Base-by-base conservation (phyloP, 2,797 vertebrate species). In the Kryptopterus vitreolus region DNA sequence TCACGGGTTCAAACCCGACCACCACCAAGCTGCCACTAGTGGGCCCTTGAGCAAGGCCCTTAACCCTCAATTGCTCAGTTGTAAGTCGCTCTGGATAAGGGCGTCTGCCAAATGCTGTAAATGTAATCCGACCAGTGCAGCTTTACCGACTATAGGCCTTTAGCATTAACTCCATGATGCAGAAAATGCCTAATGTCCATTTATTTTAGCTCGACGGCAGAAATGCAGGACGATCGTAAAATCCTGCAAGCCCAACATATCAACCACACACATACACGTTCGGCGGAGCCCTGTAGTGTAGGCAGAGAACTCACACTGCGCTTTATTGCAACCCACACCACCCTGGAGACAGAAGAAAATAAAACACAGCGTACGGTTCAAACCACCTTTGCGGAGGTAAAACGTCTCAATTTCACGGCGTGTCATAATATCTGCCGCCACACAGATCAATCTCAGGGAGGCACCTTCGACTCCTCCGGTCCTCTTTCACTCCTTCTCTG, bases 351-450 rank as follows among this genome's bases (percentile, higher is more conserved):
- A 15, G 46, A 24, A 77, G 46, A 83, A 70, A 82, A 77, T 62
- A 52, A 74, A 78, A 69, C 66, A 70, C 59, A 59, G 29, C 69
- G 62, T 71, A 74, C 71, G 78, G 53, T 84, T 79, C 63, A 79
- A 80, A 74, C 65, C 24, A 77, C 74, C 69, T 77, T 82, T 79
- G 72, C 85, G 70, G 50, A 84, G 52, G 74, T 57, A 77, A 85
- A 73, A 76, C 63, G 46, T 80, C 77, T 78, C 70, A 84, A 78
- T 82, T 83, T 76, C 84, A 81, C 38, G 43, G 77, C 71, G 52
- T 82, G 76, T 74, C 83, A 83, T 75, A 78, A 75, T 85, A 76
- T 81, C 76, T 62, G 77, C 61, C 31, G 58, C 62, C 38, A 61
- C 65, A 74, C 77, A 77, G 75, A 84, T 79, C 61, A 35, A 33